Evolutionary conservation across 2,797 vertebrate species (phyloP).

Genomic region (Lutjanus argentimaculatus): DNA sequence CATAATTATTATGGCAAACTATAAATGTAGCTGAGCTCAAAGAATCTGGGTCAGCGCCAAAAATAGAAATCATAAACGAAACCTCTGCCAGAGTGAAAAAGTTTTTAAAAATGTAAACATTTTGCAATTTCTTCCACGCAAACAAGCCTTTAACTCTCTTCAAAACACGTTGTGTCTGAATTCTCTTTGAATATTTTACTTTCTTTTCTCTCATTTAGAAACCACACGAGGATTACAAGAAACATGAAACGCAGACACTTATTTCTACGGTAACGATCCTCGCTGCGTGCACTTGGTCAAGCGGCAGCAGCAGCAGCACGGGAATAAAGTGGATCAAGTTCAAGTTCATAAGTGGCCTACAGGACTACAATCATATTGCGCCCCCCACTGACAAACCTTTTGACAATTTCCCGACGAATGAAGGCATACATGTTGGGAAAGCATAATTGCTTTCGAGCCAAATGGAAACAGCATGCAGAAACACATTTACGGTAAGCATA

Average conservation of each 20-base stretch:
- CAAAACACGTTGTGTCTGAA: not conserved
- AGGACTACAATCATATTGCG: constrained; percentile 90
- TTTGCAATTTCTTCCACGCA: not conserved
- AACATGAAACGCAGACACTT: constrained; percentile 38
- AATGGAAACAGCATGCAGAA: constrained; percentile 31
- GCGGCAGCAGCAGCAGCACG: constrained; percentile 19
- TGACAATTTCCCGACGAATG: constrained; percentile 56
- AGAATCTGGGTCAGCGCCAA: constrained; percentile 12
- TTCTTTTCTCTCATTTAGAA: not conserved
- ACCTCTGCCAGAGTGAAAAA: not conserved
- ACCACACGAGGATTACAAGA: not conserved
- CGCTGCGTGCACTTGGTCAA: constrained; percentile 39
- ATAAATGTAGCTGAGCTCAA: not conserved
- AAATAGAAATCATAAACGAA: not conserved
- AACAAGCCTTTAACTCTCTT: not conserved
- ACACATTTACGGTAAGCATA: constrained; percentile 12
- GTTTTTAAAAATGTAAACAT: not conserved
- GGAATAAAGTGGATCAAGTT: constrained; percentile 88
- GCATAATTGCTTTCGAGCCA: constrained; percentile 60
- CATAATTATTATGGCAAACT: not conserved
- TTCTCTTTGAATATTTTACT: not conserved
- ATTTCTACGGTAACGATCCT: constrained; percentile 52
- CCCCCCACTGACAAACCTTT: constrained; percentile 88
- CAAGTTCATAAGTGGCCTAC: constrained; percentile 86
- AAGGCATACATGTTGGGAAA: constrained; percentile 57